Evolutionary conservation across 2,113 vertebrate genomes (phyloP).

Genomic region (Atlantisia rogersi): DNA sequence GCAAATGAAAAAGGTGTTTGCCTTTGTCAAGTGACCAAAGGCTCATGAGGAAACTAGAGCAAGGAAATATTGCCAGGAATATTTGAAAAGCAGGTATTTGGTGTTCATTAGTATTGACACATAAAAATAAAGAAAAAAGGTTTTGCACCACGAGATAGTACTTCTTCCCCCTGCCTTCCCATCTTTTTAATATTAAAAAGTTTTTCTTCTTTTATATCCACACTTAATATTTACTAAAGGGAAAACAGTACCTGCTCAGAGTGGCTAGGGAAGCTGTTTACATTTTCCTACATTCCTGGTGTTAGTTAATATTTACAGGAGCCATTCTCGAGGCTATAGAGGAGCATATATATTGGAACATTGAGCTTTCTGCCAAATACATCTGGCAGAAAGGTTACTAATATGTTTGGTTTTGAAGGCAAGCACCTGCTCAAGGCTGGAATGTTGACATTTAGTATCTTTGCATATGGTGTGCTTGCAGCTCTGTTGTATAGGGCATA

Average conservation of each 20-base stretch:
- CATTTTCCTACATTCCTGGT: not conserved
- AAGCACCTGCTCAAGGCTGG: not conserved
- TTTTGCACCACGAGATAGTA: not conserved
- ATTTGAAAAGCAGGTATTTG: not conserved
- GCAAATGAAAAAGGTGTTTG: not conserved
- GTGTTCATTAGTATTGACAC: not conserved
- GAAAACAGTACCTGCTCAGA: not conserved
- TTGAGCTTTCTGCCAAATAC: not conserved
- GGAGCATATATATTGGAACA: not conserved
- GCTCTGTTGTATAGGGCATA: not conserved
- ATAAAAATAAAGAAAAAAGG: not conserved
- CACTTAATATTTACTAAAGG: not conserved
- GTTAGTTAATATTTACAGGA: constrained; percentile 26
- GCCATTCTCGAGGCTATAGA: not conserved
- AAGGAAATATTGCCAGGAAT: not conserved
- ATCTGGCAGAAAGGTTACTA: constrained; percentile 7
- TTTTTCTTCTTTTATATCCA: not conserved
- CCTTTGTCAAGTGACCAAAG: not conserved
- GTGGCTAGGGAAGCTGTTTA: not conserved
- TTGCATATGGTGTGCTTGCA: not conserved
- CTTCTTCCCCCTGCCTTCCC: not conserved
- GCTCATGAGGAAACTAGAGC: not conserved
- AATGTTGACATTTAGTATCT: not conserved
- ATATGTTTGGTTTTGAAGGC: not conserved
- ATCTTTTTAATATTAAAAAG: not conserved